Base-by-base conservation (phyloP, 2,888 invertebrate genomes). In the Chrysodeixis includens region DNA sequence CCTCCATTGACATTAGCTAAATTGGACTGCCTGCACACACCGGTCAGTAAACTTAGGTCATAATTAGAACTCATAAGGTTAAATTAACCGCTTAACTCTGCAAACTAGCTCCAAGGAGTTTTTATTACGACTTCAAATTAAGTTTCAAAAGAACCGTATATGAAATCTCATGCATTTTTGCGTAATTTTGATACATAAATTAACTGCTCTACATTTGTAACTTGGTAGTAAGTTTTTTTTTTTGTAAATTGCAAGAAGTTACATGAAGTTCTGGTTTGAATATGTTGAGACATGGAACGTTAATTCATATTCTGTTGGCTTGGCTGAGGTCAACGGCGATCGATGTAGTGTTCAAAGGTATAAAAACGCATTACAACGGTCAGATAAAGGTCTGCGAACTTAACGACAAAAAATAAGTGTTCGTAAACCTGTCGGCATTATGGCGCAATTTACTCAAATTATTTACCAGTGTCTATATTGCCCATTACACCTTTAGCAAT, bases 81-180 rank as follows among this genome's bases (percentile, higher is more conserved):
- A 40, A 40, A n/a, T 40, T 40, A 40, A n/a, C 40, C n/a, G n/a
- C 40, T n/a, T n/a, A n/a, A n/a, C 40, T 40, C n/a, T 35, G 12
- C 12, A 10, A n/a, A 40, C 40, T 40, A 35, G 4, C 14, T 12
- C 4, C 40, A n/a, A n/a, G n/a, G 40, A 40, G 40, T 40, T 40
- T n/a, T 14, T 40, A n/a, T 40, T 40, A 40, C 40, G 40, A n/a
- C 40, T 40, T n/a, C 6, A 40, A 40, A n/a, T 1, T 1, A 7
- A 40, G n/a, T 40, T 35, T 40, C 14, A n/a, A 40, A 35, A 40
- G 40, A 40, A n/a, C n/a, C 40, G n/a, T n/a, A n/a, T 40, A 40
- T 40, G 3, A 35, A 40, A 6, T 40, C 40, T 40, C n/a, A 40
- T n/a, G 40, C 40, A 40, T 40, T n/a, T n/a, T n/a, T 5, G n/a